Evolutionary conservation across 2,797 vertebrate genomes (phyloP).

Genomic region (Takifugu rubripes): DNA sequence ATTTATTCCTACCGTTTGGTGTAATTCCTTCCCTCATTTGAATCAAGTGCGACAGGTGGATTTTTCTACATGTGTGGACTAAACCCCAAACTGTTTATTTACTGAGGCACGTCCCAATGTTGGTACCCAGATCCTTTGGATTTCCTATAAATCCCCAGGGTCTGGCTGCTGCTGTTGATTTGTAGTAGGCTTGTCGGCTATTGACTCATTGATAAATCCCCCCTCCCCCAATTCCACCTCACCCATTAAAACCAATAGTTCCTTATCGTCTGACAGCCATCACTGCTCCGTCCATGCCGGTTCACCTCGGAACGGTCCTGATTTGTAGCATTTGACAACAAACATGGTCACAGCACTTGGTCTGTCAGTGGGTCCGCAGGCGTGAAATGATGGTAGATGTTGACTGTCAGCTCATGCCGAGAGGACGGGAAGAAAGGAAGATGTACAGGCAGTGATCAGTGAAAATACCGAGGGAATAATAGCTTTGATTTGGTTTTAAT

Average conservation of each 20-base stretch:
- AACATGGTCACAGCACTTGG: constrained; percentile 66
- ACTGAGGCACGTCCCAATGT: constrained; percentile 66
- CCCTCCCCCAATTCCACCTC: constrained; percentile 6
- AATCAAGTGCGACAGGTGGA: constrained; percentile 37
- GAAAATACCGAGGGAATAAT: constrained; percentile 26
- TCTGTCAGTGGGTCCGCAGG: constrained; percentile 60
- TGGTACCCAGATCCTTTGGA: constrained; percentile 84
- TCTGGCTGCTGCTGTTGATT: constrained; percentile 54
- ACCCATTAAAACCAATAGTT: constrained; percentile 91
- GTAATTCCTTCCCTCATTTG: not conserved
- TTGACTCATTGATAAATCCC: constrained; percentile 95
- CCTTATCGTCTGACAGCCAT: constrained; percentile 84
- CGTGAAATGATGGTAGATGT: constrained; percentile 57
- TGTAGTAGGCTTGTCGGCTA: constrained; percentile 62
- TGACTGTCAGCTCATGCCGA: constrained; percentile 51
- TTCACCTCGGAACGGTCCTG: constrained; percentile 69
- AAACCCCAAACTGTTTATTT: constrained; percentile 78
- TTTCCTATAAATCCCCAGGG: constrained; percentile 83
- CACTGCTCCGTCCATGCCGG: constrained; percentile 67
- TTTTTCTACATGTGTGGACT: constrained; percentile 41
- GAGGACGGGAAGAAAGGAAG: constrained; percentile 24
- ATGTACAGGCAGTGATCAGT: constrained; percentile 22
- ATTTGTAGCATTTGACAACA: constrained; percentile 69
- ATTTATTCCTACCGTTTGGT: no score
- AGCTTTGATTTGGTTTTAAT: not conserved